Evolutionary conservation across 2,888 invertebrate species (phyloP), one percentile per base, ranked within the genome.

Genomic region (Xestoiulus laeticollis): DNA sequence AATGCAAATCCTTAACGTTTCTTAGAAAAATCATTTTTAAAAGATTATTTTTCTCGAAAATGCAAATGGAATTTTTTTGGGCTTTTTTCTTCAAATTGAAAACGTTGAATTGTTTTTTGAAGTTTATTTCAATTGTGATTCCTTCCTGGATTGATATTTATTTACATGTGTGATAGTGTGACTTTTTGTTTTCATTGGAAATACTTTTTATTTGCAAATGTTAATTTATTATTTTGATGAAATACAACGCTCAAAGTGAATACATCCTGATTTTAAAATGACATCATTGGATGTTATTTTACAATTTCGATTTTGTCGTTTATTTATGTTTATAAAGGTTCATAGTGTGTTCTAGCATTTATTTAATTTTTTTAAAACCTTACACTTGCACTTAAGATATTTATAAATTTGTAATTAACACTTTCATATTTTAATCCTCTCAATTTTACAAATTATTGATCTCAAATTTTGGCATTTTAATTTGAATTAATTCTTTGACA

Each of bases 171-270:
- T 12, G 78, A 14, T 14, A 30, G 26, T 78, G 78, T 0, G 12
- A 78, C 30, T 78, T 30, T 1, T 12, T 0, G 30, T 12, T 22
- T 78, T 1, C 78, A 14, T 59, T 78, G 78, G 0, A 30, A 10
- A 22, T 68, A 10, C n/a, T 22, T 1, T 68, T 3, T 2, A 68
- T 26, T 68, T 68, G 68, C 68, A 68, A 78, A 78, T 78, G 78
- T 78, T 78, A 78, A 78, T 30, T 30, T 78, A 78, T 78, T 30
- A 30, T 78, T 30, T 78, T 78, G 78, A 78, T 78, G 78, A 78
- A 78, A 78, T 78, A 14, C 10, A n/a, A 30, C 14, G 26, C 26
- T 78, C 12, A 78, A 78, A 30, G 30, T 5, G 22, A 30, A 22
- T 78, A 1, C 30, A 78, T 78, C 78, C 78, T 12, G 5, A 30